Conservation (phyloP, 2,113 vertebrate genomes). For the Tupaia chinensis region DNA sequence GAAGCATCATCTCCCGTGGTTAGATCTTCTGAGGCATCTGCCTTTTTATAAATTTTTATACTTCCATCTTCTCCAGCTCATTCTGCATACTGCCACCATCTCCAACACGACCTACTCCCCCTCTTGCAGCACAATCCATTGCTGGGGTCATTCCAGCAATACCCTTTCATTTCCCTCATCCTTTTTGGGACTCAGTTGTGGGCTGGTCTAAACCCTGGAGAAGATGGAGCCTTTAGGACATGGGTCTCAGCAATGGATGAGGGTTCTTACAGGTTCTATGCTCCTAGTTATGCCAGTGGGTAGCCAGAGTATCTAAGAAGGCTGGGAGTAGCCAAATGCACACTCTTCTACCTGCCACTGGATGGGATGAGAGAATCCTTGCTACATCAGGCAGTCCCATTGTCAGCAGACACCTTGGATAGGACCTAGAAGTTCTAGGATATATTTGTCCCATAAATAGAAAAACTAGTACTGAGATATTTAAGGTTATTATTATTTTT, state of each 20-base stretch:
- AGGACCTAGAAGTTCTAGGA: not conserved
- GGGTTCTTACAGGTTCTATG: not conserved
- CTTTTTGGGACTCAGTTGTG: not conserved
- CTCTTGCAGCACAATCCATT: not conserved
- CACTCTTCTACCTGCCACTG: not conserved
- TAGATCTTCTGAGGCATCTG: not conserved
- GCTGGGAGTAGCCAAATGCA: no score
- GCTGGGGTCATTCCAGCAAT: not conserved
- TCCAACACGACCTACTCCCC: not conserved
- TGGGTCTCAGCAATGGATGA: rapidly evolving
- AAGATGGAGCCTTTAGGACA: not conserved
- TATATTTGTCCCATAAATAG: not conserved
- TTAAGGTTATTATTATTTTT: no score
- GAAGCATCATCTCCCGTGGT: not conserved
- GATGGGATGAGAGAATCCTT: rapidly evolving
- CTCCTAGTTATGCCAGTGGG: not conserved
- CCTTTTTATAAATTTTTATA: not conserved
- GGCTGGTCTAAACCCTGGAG: not conserved
- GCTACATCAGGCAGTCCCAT: not conserved
- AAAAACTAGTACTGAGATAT: not conserved
- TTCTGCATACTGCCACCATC: not conserved
- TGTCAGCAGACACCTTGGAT: not conserved
- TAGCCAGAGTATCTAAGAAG: not conserved
- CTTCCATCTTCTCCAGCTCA: not conserved
- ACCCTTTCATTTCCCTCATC: not conserved